Base-by-base conservation (phyloP, 2,113 vertebrate genomes). In the Oostethus manadensis region DNA sequence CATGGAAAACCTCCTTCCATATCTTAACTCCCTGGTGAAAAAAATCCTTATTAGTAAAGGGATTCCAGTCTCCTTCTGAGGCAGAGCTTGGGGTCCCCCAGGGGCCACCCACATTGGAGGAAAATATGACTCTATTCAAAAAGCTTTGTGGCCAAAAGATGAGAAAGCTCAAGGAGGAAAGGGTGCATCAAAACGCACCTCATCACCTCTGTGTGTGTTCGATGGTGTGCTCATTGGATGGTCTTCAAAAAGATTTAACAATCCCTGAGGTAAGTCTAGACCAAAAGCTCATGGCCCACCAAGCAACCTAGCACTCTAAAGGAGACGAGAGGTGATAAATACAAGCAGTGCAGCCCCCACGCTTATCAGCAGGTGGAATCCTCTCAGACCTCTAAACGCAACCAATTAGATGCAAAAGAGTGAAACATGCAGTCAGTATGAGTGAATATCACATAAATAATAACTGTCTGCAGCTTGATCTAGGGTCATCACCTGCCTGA, bases 61-160 rank as follows among this genome's bases (percentile, higher is more conserved):
- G 64, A 80, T 73, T 73, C 66, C 64, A 73, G 76, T 83, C 80
- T 70, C 56, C 47, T 73, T 77, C 53, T 62, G 50, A 63, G 53
- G 49, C 44, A 64, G 71, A 68, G 71, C 66, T 73, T 58, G n/a
- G 65, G 63, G 75, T 73, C 62, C 61, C 51, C 57, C 58, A 60
- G 18, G 63, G 68, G 64, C 71, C 76, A 74, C 75, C 60, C 67
- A 78, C 65, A 83, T 77, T 73, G 76, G 66, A 79, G 18, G 58
- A 71, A 54, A 51, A 70, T 77, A 79, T 56, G 68, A 59, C 76
- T 84, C 70, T 51, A 81, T 84, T 79, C 65, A 77, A 69, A 79
- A 62, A 68, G 35, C 49, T 46, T 18, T 55, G 22, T 58, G 53
- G 56, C 60, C 67, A 45, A 69, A 53, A 51, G 71, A 68, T 61